Conservation (phyloP, 2,797 vertebrate species). For the Xenops minutus region DNA sequence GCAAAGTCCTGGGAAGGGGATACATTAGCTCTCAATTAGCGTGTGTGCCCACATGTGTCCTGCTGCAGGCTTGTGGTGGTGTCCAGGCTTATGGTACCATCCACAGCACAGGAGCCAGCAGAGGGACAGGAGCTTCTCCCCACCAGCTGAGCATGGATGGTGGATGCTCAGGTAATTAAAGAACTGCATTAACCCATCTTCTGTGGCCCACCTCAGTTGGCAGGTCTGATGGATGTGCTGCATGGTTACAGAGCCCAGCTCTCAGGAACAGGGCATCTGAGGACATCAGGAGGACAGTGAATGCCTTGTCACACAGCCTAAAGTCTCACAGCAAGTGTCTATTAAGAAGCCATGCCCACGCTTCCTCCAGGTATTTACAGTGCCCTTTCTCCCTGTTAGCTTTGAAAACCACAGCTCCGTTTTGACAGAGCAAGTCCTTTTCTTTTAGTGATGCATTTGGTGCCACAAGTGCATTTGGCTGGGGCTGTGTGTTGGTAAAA, state of each 20-base stretch:
- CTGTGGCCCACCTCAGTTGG: not conserved
- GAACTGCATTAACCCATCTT: not conserved
- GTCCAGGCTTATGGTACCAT: not conserved
- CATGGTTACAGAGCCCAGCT: not conserved
- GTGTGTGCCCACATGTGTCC: accelerated
- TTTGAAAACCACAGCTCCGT: slow-evolving; percentile 39
- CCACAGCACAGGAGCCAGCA: not conserved
- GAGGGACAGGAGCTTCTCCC: not conserved
- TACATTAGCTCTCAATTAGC: accelerated
- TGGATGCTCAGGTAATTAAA: not conserved
- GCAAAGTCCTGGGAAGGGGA: not conserved
- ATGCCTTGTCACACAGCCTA: slow-evolving; percentile 18
- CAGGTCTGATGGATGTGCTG: not conserved
- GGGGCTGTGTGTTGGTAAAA: not conserved
- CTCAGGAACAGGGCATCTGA: not conserved
- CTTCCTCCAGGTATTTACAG: slow-evolving; percentile 61
- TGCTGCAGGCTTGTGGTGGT: not conserved
- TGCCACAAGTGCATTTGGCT: not conserved
- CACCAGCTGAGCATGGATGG: not conserved
- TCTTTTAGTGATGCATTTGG: not conserved
- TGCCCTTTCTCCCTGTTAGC: slow-evolving; percentile 27
- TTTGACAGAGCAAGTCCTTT: not conserved
- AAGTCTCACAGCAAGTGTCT: slow-evolving; percentile 37
- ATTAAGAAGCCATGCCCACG: slow-evolving; percentile 19
- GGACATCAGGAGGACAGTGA: slow-evolving; percentile 28